These are phyloP conservation scores for Dicrurus megarhynchus DNA, from an alignment of 2,113 vertebrate species.

Conservation along the genomic window DNA sequence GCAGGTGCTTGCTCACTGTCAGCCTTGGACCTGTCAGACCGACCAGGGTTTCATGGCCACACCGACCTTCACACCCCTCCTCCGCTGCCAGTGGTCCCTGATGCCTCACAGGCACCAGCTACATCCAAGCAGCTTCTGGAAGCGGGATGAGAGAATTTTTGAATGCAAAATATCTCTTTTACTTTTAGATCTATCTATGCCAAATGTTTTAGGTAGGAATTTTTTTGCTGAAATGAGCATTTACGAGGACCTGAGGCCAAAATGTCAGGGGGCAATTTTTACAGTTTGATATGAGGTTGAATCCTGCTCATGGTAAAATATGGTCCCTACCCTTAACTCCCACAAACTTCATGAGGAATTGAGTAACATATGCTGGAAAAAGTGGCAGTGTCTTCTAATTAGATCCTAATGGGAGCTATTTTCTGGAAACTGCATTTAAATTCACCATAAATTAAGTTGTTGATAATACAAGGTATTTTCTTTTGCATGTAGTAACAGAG, in stretches of 20 bases:
- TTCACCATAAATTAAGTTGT: neutral
- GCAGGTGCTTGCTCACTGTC: fast-evolving
- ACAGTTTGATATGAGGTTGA: fast-evolving
- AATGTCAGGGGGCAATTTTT: neutral
- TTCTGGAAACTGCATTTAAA: neutral
- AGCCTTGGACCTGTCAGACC: neutral
- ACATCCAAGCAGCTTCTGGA: neutral
- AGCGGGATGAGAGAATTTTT: neutral
- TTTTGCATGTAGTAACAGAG: neutral
- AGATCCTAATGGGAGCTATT: neutral
- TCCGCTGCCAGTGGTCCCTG: neutral
- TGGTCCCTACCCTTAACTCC: neutral
- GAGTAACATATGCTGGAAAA: neutral
- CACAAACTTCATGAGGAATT: neutral
- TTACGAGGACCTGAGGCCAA: neutral
- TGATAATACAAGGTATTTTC: neutral
- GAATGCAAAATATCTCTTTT: neutral
- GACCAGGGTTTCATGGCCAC: fast-evolving
- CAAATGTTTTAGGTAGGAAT: neutral
- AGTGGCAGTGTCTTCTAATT: neutral
- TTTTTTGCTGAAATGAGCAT: neutral
- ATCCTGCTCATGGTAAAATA: neutral
- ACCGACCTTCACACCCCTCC: neutral
- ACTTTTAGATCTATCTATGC: neutral
- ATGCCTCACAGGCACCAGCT: neutral